Conservation (phyloP, 2,797 vertebrate species). For the Melanotaenia maccullochi region DNA sequence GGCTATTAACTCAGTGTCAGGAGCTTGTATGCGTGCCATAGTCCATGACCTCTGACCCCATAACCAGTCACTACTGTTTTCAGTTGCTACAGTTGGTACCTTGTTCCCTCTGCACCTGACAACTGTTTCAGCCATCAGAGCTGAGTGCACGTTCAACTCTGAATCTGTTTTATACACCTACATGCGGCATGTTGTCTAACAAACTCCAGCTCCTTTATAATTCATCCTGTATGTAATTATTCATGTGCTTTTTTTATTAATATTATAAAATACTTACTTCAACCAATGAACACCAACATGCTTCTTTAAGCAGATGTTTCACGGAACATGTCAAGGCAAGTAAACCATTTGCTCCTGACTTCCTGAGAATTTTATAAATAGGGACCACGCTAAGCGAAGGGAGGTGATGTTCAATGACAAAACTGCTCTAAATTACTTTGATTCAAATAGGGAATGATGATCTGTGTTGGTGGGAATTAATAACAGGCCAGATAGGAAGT, state of each 20-base stretch:
- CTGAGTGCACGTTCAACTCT: conserved; percentile 4
- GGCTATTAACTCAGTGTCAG: conserved; percentile 60
- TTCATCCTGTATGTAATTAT: conserved; percentile 13
- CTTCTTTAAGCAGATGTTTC: conserved; percentile 50
- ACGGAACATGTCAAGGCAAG: conserved; percentile 61
- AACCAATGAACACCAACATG: conserved; percentile 31
- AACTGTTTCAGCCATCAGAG: conserved; percentile 33
- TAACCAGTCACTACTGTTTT: conserved; percentile 17
- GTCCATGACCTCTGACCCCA: conserved; percentile 68
- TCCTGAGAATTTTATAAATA: conserved; percentile 46
- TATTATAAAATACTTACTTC: conserved; percentile 38
- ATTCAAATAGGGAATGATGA: not conserved
- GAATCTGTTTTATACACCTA: not conserved
- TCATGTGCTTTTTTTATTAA: conserved; percentile 19
- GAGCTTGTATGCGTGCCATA: conserved; percentile 50
- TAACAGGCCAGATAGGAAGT: not conserved
- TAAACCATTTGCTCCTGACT: conserved; percentile 49
- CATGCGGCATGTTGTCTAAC: conserved; percentile 1
- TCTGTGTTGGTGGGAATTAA: not conserved
- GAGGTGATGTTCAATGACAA: conserved; percentile 1
- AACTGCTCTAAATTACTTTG: not conserved
- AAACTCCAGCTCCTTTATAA: not conserved
- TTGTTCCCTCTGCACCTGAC: conserved; percentile 17
- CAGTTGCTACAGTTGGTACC: conserved; percentile 63
- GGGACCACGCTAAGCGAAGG: conserved; percentile 7